These are phyloP conservation scores for Pluvianellus socialis DNA, from an alignment of 2,113 vertebrate genomes.

Conservation along the genomic window DNA sequence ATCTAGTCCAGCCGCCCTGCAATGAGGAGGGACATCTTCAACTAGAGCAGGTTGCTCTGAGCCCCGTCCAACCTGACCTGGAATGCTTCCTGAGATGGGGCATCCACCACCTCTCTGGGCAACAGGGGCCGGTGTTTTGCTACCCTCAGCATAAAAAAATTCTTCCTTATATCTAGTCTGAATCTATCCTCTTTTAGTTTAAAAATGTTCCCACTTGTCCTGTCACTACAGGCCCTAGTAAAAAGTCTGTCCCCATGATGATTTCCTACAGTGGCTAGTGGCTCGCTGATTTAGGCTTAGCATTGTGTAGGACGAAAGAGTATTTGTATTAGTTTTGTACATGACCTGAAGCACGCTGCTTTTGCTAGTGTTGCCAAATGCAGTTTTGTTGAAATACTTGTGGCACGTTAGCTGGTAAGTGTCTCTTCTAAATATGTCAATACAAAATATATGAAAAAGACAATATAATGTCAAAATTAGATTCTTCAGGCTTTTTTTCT, in stretches of 20 bases:
- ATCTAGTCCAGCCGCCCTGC: not conserved
- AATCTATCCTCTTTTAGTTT: not conserved
- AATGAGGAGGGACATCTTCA: not conserved
- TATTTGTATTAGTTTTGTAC: not conserved
- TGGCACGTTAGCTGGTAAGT: not conserved
- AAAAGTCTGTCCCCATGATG: not conserved
- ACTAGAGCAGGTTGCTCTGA: not conserved
- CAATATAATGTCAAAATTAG: not conserved
- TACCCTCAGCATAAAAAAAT: not conserved
- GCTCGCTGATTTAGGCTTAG: not conserved
- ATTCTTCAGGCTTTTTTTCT: not conserved
- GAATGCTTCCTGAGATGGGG: not conserved
- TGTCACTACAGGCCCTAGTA: not conserved
- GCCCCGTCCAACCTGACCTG: not conserved
- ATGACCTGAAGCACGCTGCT: not conserved
- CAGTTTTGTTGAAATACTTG: not conserved
- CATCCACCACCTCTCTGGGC: not conserved
- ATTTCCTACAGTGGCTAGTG: not conserved
- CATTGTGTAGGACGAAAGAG: not conserved
- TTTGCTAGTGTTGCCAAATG: not conserved
- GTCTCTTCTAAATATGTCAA: not conserved
- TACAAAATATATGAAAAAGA: not conserved
- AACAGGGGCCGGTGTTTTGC: not conserved
- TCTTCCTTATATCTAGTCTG: not conserved
- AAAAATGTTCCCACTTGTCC: not conserved